phyloP scores from a whole-genome alignment of 1,140 invertebrate species.

The Pachypeltis micranthus region DNA sequence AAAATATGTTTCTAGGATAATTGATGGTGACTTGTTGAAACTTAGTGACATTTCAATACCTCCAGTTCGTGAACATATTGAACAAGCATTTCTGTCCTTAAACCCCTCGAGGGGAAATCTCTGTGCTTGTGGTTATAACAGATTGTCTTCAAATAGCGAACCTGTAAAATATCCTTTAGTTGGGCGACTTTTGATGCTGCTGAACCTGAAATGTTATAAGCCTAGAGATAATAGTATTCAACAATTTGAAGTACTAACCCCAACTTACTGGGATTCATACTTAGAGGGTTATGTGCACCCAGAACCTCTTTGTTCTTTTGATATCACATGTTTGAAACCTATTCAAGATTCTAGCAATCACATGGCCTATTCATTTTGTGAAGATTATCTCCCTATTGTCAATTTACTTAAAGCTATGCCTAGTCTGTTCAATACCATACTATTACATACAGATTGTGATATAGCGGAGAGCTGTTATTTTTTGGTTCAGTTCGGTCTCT shows the following conservation, averaged over 20 bases:
- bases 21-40: conserved; percentile 13
- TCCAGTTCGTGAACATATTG: conserved; percentile 18
- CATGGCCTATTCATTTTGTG: background rate
- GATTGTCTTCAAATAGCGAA: background rate
- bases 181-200: conserved; percentile 13
- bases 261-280: background rate
- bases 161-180: background rate
- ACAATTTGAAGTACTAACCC: background rate
- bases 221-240: background rate
- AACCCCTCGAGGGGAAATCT: background rate
- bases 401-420: conserved; percentile 14
- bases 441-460: conserved; percentile 4
- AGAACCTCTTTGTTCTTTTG: background rate
- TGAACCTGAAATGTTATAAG: background rate
- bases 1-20: conserved; percentile 25
- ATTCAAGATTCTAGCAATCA: background rate
- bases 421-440: background rate
- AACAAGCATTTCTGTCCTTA: conserved; percentile 15
- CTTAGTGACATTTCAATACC: conserved; percentile 13
- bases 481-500: conserved; percentile 17
- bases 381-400: conserved; percentile 3
- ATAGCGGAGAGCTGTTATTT: conserved; percentile 7
- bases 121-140: conserved; percentile 20
- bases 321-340: background rate
- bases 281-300: background rate